Evolutionary conservation across 2,888 invertebrate genomes (phyloP).

Genomic region (Erebia palarica): DNA sequence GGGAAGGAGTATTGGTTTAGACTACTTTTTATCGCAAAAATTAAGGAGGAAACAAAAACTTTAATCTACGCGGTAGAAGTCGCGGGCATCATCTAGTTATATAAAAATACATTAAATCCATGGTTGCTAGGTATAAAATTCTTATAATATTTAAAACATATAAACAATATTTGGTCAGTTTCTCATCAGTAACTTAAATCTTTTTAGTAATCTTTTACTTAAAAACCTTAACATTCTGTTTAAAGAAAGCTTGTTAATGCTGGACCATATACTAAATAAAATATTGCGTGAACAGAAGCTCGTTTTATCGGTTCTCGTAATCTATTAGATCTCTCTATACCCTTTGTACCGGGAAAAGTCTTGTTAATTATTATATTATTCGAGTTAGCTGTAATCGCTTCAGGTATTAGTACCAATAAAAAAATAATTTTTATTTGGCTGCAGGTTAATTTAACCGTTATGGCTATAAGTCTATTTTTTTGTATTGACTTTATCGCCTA

Average conservation of each 20-base stretch:
- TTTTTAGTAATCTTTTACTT: background rate
- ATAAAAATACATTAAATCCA: too few species aligned
- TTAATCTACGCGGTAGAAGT: too few species aligned
- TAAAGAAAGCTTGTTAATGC: slow-evolving; percentile 12
- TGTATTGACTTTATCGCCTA: slow-evolving; percentile 24
- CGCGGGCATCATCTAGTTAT: too few species aligned
- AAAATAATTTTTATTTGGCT: slow-evolving; percentile 13
- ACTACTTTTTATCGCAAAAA: too few species aligned
- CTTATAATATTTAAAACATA: too few species aligned
- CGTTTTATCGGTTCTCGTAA: slow-evolving; percentile 29
- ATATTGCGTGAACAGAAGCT: background rate
- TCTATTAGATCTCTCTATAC: slow-evolving; percentile 38
- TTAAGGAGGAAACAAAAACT: too few species aligned
- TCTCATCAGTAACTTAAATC: too few species aligned
- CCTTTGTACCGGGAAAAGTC: slow-evolving; percentile 26
- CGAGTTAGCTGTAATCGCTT: slow-evolving; percentile 32
- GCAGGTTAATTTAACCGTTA: slow-evolving; percentile 16
- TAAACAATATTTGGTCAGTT: too few species aligned
- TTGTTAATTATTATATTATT: slow-evolving; percentile 27
- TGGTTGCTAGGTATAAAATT: too few species aligned
- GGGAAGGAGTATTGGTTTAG: too few species aligned
- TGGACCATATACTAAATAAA: slow-evolving; percentile 29
- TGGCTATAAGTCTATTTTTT: slow-evolving; percentile 10
- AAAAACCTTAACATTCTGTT: slow-evolving; percentile 23
- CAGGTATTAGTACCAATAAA: slow-evolving; percentile 17